phyloP scores from a whole-genome alignment of 2,888 invertebrate species.

The Leptopterna dolabrata region DNA sequence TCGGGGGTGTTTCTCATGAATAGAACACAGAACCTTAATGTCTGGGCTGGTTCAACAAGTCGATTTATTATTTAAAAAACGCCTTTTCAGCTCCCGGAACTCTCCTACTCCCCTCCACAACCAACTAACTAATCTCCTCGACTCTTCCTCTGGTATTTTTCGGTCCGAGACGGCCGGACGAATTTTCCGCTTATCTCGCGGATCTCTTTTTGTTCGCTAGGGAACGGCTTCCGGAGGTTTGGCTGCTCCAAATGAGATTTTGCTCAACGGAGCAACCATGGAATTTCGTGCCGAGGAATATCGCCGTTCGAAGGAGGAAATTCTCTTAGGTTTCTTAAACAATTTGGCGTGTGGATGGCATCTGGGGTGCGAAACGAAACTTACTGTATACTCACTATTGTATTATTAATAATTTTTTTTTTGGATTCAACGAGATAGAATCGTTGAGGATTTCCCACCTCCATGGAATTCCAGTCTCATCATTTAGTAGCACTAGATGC shows the following conservation, averaged over 20 bases:
- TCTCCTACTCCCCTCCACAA: neutral
- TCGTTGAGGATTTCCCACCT: too few relatives aligned
- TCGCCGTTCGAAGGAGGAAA: too few relatives aligned
- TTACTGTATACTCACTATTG: too few relatives aligned
- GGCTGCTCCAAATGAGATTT: neutral
- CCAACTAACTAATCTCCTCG: neutral
- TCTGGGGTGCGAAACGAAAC: too few relatives aligned
- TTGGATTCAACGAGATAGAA: too few relatives aligned
- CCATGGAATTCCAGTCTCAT: too few relatives aligned
- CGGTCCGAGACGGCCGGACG: neutral
- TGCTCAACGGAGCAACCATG: neutral
- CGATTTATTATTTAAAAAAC: conserved; percentile 24
- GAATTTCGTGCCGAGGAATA: too few relatives aligned
- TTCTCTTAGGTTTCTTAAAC: too few relatives aligned
- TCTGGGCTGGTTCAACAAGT: conserved; percentile 10
- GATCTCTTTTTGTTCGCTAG: neutral
- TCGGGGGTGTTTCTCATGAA: neutral
- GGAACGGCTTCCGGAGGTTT: neutral
- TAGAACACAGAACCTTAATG: conserved; percentile 5
- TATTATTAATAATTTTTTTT: too few relatives aligned
- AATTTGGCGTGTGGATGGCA: too few relatives aligned
- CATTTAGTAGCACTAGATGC: too few relatives aligned
- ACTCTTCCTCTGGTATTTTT: neutral
- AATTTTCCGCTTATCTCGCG: neutral
- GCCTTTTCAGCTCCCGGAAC: neutral